phyloP scores from a whole-genome alignment of 2,113 vertebrate genomes.

The Silurus glanis region DNA sequence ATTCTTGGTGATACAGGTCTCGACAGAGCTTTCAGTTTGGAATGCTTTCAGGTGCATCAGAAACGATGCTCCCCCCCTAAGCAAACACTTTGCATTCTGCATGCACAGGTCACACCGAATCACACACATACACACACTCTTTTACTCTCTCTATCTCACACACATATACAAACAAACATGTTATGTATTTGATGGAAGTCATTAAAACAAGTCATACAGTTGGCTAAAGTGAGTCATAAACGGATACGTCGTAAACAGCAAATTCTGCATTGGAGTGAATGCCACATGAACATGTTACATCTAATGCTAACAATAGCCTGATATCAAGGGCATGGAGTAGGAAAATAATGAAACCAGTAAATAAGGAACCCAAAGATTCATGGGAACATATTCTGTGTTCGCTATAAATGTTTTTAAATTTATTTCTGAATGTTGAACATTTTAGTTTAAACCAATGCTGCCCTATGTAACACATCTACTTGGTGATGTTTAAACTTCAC shows the following conservation, averaged over 20 bases:
- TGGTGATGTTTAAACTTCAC: not conserved
- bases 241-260: not conserved
- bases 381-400: not conserved
- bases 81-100: constrained; percentile 56
- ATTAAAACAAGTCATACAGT: not conserved
- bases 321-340: not conserved
- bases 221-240: not conserved
- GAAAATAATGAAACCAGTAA: not conserved
- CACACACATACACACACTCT: constrained; percentile 51
- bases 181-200: not conserved
- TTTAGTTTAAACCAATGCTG: not conserved
- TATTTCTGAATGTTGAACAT: not conserved
- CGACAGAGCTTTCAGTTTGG: constrained; percentile 49
- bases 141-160: not conserved
- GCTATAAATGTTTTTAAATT: not conserved
- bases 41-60: constrained; percentile 36
- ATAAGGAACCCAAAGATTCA: not conserved
- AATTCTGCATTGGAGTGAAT: not conserved
- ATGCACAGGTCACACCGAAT: not conserved
- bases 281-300: not conserved
- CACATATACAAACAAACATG: not conserved
- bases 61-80: constrained; percentile 45
- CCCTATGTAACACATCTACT: not conserved
- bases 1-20: constrained; percentile 54
- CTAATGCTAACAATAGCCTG: not conserved